phyloP scores from a whole-genome alignment of 2,888 invertebrate genomes.

The Napeogenes sylphis region DNA sequence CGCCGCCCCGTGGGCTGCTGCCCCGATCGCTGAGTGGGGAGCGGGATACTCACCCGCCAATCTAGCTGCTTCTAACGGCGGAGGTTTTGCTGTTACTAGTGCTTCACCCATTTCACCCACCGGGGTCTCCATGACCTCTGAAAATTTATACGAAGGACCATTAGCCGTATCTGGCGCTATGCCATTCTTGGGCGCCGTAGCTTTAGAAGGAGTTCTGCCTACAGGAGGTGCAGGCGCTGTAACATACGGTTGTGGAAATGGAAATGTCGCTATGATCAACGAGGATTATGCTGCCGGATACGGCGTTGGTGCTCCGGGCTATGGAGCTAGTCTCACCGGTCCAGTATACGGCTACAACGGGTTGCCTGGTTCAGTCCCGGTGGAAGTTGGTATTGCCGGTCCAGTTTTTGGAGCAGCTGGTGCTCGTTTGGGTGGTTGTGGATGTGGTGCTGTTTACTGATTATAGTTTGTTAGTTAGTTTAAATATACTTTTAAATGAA shows the following conservation, averaged over 20 bases:
- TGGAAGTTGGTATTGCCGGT: constrained; percentile 13
- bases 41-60: constrained; percentile 4
- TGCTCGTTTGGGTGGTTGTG: constrained; percentile 12
- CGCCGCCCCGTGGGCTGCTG: constrained; percentile 7
- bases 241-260: constrained; percentile 46
- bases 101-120: constrained; percentile 44
- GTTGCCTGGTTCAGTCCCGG: constrained; percentile 10
- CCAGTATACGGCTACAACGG: constrained; percentile 10
- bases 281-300: constrained; percentile 28
- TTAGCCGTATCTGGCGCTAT: constrained; percentile 41
- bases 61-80: constrained; percentile 24
- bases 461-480: too few relatives aligned
- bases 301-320: constrained; percentile 12
- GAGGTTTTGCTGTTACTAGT: constrained; percentile 36
- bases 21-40: constrained; percentile 18
- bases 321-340: constrained; percentile 5
- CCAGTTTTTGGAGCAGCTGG: constrained; percentile 8
- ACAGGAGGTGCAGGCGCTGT: constrained; percentile 43
- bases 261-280: constrained; percentile 41
- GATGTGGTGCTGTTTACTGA: constrained; percentile 17
- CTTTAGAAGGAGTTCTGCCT: constrained; percentile 42
- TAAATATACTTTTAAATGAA: too few relatives aligned
- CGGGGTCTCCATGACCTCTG: constrained; percentile 43
- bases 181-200: constrained; percentile 46
- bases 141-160: constrained; percentile 42